phyloP scores from a whole-genome alignment of 2,888 invertebrate genomes.

The Meghimatium bilineatum region DNA sequence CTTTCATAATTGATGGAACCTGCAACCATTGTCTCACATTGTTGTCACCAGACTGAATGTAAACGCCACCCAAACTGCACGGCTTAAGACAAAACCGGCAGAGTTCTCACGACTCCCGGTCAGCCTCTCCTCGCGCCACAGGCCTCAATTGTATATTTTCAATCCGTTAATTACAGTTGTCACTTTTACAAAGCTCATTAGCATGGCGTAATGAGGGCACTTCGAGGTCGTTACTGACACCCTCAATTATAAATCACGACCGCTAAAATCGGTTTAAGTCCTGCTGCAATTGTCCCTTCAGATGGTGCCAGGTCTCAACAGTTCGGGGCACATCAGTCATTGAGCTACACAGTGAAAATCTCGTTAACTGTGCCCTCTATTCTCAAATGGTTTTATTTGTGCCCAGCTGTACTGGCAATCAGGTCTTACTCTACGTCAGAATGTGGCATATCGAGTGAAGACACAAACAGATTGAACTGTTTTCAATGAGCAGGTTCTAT shows the following conservation, averaged over 20 bases:
- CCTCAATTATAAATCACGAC: conserved; percentile 49
- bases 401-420: background rate
- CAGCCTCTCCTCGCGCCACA: conserved; percentile 38
- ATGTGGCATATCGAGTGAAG: background rate
- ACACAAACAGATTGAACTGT: background rate
- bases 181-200: conserved; percentile 54
- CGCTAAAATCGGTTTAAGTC: conserved; percentile 31
- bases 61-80: conserved; percentile 38
- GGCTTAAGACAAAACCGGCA: conserved; percentile 25
- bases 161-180: conserved; percentile 56
- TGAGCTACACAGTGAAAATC: conserved; percentile 5
- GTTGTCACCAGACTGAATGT: conserved; percentile 33
- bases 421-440: background rate
- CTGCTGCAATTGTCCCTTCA: conserved; percentile 21
- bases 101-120: conserved; percentile 36
- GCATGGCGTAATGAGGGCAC: conserved; percentile 54
- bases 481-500: background rate
- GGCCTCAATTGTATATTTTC: conserved; percentile 51
- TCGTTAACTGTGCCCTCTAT: conserved; percentile 22
- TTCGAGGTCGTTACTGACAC: conserved; percentile 31
- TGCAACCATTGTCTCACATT: conserved; percentile 35
- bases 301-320: conserved; percentile 5
- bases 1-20: conserved; percentile 40
- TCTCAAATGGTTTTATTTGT: background rate
- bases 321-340: conserved; percentile 18